phyloP scores from a whole-genome alignment of 2,113 vertebrate genomes.

The Holacanthus passer region DNA sequence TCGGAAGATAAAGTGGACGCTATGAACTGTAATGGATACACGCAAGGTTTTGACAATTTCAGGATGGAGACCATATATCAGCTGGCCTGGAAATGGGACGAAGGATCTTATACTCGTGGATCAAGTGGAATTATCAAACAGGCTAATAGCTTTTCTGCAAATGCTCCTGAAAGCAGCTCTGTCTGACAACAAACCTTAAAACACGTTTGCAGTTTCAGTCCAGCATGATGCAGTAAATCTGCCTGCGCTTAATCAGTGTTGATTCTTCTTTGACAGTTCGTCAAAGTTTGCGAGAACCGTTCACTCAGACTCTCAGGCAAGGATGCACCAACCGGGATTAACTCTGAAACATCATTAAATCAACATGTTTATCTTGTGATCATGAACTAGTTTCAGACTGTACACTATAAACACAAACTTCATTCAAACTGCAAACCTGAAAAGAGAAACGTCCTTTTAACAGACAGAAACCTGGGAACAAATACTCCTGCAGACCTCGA shows the following conservation, averaged over 20 bases:
- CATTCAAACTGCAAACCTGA: too few relatives aligned
- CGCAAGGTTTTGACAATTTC: conserved; percentile 49
- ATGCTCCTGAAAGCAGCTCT: conserved; percentile 26
- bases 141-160: conserved; percentile 22
- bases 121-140: conserved; percentile 24
- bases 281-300: background rate
- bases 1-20: conserved; percentile 44
- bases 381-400: background rate
- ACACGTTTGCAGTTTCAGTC: background rate
- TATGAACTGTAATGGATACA: conserved; percentile 60
- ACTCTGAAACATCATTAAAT: background rate
- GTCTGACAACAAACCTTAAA: conserved; percentile 1
- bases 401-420: too few relatives aligned
- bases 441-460: too few relatives aligned
- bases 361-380: too few relatives aligned
- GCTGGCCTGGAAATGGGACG: background rate
- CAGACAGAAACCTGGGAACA: too few relatives aligned
- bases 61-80: conserved; percentile 52
- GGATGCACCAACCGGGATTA: background rate
- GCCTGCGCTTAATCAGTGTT: background rate
- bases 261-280: background rate
- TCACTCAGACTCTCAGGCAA: background rate
- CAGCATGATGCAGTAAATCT: background rate
- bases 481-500: background rate
- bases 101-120: background rate